phyloP scores from a whole-genome alignment of 92 coral and sea anemone genomes.

The Desmophyllum pertusum region DNA sequence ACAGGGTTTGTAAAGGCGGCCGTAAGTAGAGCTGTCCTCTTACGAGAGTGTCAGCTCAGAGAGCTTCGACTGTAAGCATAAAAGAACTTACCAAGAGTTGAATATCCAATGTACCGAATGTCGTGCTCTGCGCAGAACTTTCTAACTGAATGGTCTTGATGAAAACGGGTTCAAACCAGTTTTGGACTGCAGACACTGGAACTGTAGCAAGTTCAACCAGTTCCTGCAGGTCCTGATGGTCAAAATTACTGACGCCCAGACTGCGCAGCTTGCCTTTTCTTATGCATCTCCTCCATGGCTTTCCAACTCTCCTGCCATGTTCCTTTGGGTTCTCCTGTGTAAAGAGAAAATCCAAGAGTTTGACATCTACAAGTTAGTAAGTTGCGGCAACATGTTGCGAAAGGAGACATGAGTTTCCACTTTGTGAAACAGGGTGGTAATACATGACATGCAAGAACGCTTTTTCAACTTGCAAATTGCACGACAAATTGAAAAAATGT shows the following conservation, averaged over 20 bases:
- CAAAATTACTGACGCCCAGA: conserved; percentile 95
- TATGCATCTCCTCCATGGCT: conserved; percentile 95
- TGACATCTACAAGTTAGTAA: not conserved
- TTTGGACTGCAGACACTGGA: conserved; percentile 89
- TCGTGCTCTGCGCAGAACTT: conserved; percentile 71
- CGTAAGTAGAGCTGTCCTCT: too few species aligned
- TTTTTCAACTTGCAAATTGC: too few species aligned
- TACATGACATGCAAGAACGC: too few species aligned
- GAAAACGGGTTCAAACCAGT: conserved; percentile 99
- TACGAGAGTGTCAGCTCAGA: too few species aligned
- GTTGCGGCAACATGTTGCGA: too few species aligned
- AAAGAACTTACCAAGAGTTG: conserved; percentile 81
- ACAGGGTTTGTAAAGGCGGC: too few species aligned
- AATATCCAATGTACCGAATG: conserved; percentile 92
- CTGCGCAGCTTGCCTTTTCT: conserved; percentile 90
- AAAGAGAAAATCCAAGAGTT: not conserved
- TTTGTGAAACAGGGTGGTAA: too few species aligned
- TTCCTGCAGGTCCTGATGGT: conserved; percentile 70
- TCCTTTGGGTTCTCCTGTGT: conserved; percentile 85
- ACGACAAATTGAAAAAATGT: too few species aligned
- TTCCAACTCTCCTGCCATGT: conserved; percentile 99
- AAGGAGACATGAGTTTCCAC: too few species aligned
- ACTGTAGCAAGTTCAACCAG: conserved; percentile 78
- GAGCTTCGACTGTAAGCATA: not conserved
- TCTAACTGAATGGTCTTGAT: conserved; percentile 78